Conservation (phyloP, 2,888 invertebrate genomes). For the Dastarcus helophoroides region DNA sequence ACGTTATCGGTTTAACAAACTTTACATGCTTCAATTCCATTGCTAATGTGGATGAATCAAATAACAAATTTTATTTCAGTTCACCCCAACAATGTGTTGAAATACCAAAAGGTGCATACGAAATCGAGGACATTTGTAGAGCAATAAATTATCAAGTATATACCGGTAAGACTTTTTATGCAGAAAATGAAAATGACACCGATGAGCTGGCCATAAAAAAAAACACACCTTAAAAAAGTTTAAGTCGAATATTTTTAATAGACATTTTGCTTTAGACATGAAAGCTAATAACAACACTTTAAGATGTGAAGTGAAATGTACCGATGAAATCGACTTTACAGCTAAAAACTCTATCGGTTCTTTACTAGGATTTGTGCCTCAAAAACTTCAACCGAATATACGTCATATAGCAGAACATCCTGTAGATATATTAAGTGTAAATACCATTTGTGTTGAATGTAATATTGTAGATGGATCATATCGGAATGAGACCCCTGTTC, state of each 20-base stretch:
- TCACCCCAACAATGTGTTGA: neutral
- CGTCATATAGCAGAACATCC: neutral
- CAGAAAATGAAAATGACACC: too few relatives aligned
- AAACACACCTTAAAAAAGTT: too few relatives aligned
- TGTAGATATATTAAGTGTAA: neutral
- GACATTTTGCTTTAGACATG: too few relatives aligned
- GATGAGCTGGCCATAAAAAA: too few relatives aligned
- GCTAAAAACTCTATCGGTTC: neutral
- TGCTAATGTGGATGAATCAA: constrained; percentile 5
- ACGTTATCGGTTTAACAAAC: too few relatives aligned
- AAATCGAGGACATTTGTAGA: constrained; percentile 1
- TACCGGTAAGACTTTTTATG: too few relatives aligned
- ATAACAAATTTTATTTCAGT: neutral
- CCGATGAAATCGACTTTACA: neutral
- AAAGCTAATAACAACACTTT: neutral
- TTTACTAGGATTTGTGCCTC: neutral
- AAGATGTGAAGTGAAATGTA: constrained; percentile 1
- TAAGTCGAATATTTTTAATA: too few relatives aligned
- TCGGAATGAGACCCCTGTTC: neutral
- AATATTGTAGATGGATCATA: neutral
- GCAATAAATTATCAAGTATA: too few relatives aligned
- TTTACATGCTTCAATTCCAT: constrained; percentile 18
- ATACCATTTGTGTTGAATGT: neutral
- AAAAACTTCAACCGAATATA: neutral
- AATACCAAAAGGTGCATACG: neutral